These are phyloP conservation scores for Ditylenchus weischeri DNA, from an alignment of 2,888 invertebrate genomes.

Conservation along the genomic window DNA sequence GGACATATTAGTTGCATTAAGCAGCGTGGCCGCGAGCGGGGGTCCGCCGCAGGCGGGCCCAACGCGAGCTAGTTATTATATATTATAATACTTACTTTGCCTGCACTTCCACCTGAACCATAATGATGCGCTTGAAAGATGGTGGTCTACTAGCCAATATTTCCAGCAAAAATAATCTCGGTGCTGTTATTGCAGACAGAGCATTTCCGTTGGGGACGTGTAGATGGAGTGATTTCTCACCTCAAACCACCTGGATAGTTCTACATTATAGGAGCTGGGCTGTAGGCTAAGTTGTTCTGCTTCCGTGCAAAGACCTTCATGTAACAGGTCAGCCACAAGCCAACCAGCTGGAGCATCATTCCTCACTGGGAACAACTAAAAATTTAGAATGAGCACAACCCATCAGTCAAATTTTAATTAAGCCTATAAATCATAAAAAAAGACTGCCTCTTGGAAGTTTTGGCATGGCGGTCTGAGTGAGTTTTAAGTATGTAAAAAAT, in stretches of 20 bases:
- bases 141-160: slow-evolving; percentile 11
- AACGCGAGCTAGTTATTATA: too few relatives aligned
- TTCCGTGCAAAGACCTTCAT: slow-evolving; percentile 20
- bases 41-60: too few relatives aligned
- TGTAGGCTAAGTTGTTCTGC: slow-evolving; percentile 23
- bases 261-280: slow-evolving; percentile 1
- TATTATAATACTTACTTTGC: slow-evolving; percentile 3
- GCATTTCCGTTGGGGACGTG: neutral
- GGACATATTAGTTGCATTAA: too few relatives aligned
- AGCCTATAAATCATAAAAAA: too few relatives aligned
- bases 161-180: slow-evolving; percentile 16
- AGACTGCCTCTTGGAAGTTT: too few relatives aligned
- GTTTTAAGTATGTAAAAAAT: too few relatives aligned
- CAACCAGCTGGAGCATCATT: slow-evolving; percentile 31
- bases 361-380: slow-evolving; percentile 26
- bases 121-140: slow-evolving; percentile 13
- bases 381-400: slow-evolving; percentile 1
- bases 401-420: too few relatives aligned
- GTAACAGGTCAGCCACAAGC: slow-evolving; percentile 32
- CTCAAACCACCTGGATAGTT: slow-evolving; percentile 6
- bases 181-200: neutral
- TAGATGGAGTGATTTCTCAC: slow-evolving; percentile 9
- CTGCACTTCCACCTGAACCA: slow-evolving; percentile 18
- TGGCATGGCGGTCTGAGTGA: too few relatives aligned
- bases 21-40: too few relatives aligned